Evolutionary conservation across 2,888 invertebrate species (phyloP), one percentile per base, ranked within the genome.

Genomic region (Drosophila infuscata): DNA sequence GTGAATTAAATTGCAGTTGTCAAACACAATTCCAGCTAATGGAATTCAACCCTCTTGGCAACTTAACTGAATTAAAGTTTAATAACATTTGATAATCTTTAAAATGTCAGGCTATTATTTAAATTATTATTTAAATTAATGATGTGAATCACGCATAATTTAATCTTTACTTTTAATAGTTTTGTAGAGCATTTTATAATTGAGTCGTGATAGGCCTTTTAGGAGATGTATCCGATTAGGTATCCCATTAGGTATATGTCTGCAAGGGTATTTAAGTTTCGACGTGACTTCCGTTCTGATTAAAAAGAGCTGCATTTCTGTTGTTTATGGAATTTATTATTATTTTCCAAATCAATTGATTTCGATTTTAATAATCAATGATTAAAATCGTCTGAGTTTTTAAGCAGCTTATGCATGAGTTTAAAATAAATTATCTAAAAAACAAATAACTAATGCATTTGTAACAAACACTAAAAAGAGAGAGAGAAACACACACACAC

Each of bases 1-100:
- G 60, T 63, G 51, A 69, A 56, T 77, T 17, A 63, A 70, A 53
- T 52, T 12, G 33, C 43, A 58, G 53, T 43, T 49, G 49, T 9
- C 17, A 67, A 56, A 52, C 12, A 12, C 4, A 20, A 35, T 49
- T 59, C 9, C 60, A 48, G 33, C 63, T 59, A 56, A 57, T 57
- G 41, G 43, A 15, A 38, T 36, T 8, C 29, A 38, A 8, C 12
- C 56, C 29, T 30, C 11, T 4, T 4, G 36, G 15, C 32, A 30
- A 41, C 20, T 38, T 4, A 41, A 30, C 30, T 41, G 5, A 29
- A 57, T 41, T 57, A 57, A 57, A 57, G 2, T 33, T 46, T 25
- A 12, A 58, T 33, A 12, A 5, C 48, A 0, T 12, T 17, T 17
- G 25, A 33, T 25, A 33, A 46, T 41, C n/a, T 15, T 12, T 11